Evolutionary conservation across 1,140 invertebrate genomes (phyloP), one percentile per base, ranked within the genome.

Genomic region (Formica selysi): DNA sequence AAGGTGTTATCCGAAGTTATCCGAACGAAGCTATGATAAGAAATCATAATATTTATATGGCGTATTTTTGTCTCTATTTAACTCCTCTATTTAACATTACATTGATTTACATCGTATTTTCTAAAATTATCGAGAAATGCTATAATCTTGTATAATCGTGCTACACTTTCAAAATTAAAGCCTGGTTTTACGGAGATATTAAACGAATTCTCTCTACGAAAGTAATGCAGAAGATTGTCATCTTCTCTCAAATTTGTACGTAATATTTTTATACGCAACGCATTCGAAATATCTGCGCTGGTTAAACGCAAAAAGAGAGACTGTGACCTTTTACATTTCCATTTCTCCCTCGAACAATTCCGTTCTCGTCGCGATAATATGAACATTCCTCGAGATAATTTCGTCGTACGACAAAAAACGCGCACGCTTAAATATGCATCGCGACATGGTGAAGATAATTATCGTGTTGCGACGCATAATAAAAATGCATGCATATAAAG

Each of bases 401-500:
- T 13, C 48, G n/a, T 16, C 76, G 64, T 41, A 8, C 22, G 29
- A 54, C 0, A 16, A 51, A 36, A 54, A 73, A 32, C 1, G 19
- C 70, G 32, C 16, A 22, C 44, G 79, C 79, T 61, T 70, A 41
- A 81, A 7, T 22, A 67, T 36, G 13, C 38, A 19, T 59, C 38
- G 51, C 79, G 41, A 59, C 36, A 11, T 48, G 13, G 7, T 10
- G 2, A 44, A 16, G 67, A 41, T 62, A 73, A 83, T 83, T 73
- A 83, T 74, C 79, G 13, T 59, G 67, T 51, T 59, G 67, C 38
- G 79, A 73, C 79, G 54, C 13, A 26, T n/a, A 32, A 80, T 71
- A 73, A 83, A 83, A 83, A 62, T 83, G 68, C 68, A 74, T 71
- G 54, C 79, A 62, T 6, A 51, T 83, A 83, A 54, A 48, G 48